Evolutionary conservation across 1,140 invertebrate genomes (phyloP).

Genomic region (Caerostris darwini): DNA sequence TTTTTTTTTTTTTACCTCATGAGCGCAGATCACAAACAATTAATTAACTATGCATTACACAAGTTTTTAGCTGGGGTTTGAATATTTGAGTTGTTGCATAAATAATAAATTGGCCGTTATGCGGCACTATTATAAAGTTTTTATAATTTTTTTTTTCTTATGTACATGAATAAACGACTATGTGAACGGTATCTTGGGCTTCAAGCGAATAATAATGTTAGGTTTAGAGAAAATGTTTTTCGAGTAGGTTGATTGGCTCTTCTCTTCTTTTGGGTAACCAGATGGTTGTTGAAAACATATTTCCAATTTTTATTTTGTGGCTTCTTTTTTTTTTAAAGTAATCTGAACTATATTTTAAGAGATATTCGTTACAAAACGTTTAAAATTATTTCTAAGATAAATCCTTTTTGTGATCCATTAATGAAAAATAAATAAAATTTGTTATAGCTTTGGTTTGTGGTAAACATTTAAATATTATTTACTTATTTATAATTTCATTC

Average conservation of each 20-base stretch:
- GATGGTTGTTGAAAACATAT: slow-evolving; percentile 2
- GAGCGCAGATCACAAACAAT: slow-evolving; percentile 61
- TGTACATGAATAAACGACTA: slow-evolving; percentile 10
- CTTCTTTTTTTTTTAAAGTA: neutral
- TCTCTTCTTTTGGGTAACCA: neutral
- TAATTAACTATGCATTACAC: slow-evolving; percentile 74
- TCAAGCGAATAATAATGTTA: slow-evolving; percentile 53
- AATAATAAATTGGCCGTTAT: slow-evolving; percentile 69
- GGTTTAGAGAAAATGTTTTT: slow-evolving; percentile 28
- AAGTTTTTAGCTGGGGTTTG: slow-evolving; percentile 64
- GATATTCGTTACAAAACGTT: neutral
- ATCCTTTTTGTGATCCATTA: neutral
- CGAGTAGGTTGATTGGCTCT: neutral
- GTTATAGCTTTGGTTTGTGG: too few species aligned
- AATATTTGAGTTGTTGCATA: slow-evolving; percentile 72
- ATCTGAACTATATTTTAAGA: neutral
- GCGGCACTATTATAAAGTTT: slow-evolving; percentile 41
- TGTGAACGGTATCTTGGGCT: slow-evolving; percentile 31
- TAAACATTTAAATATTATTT: too few species aligned
- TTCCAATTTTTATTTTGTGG: slow-evolving; percentile 6
- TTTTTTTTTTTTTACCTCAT: neutral
- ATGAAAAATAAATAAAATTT: too few species aligned
- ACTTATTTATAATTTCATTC: too few species aligned
- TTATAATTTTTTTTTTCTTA: neutral
- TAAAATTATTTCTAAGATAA: neutral